Percentiles rank a stretch among this genome's conserved stretches.
These are phyloP conservation scores for Trissonchulus latispiculum DNA, from an alignment of 2,888 invertebrate genomes.

Conservation along the genomic window DNA sequence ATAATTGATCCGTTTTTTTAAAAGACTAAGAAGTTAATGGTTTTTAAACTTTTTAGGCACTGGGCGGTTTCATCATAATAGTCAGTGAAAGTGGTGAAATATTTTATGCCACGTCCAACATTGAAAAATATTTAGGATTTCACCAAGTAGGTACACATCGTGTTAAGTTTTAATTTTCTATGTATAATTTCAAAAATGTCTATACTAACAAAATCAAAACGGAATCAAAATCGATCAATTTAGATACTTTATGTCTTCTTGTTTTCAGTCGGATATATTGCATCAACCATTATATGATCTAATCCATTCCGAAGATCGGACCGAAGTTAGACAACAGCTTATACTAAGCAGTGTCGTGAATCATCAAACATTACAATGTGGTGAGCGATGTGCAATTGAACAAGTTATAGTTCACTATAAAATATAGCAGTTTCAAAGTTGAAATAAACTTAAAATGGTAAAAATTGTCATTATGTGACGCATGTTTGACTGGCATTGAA, in stretches of 20 bases:
- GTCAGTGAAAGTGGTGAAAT: constrained; percentile 91
- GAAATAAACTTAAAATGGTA: no score
- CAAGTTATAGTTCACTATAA: background rate
- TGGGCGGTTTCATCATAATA: constrained; percentile 98
- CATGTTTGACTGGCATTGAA: no score
- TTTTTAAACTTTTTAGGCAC: constrained; percentile 77
- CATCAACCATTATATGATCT: constrained; percentile 98
- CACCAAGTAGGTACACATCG: constrained; percentile 70
- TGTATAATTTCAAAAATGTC: no score
- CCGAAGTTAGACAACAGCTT: constrained; percentile 55
- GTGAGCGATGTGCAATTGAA: background rate
- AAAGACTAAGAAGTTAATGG: no score
- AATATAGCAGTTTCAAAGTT: no score
- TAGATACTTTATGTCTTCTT: no score
- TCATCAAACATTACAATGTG: background rate
- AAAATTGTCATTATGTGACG: no score
- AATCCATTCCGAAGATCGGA: constrained; percentile 96
- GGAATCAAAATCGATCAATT: no score
- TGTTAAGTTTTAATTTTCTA: background rate
- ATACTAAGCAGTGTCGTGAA: background rate
- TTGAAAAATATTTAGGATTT: constrained; percentile 98
- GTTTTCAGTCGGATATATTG: constrained; percentile 92
- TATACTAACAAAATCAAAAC: no score
- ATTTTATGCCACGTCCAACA: constrained; percentile 98
- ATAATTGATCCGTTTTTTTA: no score